phyloP scores from a whole-genome alignment of 2,797 vertebrate species.

The Aulostomus chinensis region DNA sequence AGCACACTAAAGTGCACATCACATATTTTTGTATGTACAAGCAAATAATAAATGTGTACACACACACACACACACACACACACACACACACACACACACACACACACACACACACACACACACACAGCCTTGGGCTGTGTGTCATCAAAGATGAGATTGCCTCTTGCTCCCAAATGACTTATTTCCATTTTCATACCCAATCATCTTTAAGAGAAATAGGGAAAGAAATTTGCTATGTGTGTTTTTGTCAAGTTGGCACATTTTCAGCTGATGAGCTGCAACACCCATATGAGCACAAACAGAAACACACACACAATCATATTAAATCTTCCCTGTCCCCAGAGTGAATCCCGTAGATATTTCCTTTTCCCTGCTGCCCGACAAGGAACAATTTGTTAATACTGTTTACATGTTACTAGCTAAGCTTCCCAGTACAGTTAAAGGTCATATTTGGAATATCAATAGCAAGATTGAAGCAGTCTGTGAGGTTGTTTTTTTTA shows the following conservation, averaged over 20 bases:
- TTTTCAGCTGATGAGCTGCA: conserved; percentile 40
- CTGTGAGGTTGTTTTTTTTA: too few relatives aligned
- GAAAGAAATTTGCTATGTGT: conserved; percentile 39
- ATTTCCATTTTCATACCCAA: conserved; percentile 51
- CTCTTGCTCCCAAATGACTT: conserved; percentile 40
- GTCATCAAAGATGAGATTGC: conserved; percentile 46
- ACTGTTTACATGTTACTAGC: conserved; percentile 13
- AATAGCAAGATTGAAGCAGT: conserved; percentile 16
- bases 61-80: background rate
- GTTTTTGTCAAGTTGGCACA: conserved; percentile 57
- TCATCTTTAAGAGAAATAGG: conserved; percentile 47
- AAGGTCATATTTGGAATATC: conserved; percentile 22
- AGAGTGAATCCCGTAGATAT: too few relatives aligned
- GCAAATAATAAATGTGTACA: too few relatives aligned
- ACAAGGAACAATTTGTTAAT: too few relatives aligned
- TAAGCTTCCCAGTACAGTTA: background rate
- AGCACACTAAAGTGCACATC: too few relatives aligned
- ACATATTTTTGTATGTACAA: too few relatives aligned
- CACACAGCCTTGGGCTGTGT: conserved; percentile 23
- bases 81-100: conserved; percentile 7
- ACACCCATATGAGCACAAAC: background rate
- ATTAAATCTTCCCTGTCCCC: too few relatives aligned
- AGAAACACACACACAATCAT: background rate
- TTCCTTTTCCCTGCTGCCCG: too few relatives aligned
- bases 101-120: conserved; percentile 13